These are phyloP conservation scores for Sphenodon punctatus DNA, from an alignment of 2,797 vertebrate species.

Conservation along the genomic window DNA sequence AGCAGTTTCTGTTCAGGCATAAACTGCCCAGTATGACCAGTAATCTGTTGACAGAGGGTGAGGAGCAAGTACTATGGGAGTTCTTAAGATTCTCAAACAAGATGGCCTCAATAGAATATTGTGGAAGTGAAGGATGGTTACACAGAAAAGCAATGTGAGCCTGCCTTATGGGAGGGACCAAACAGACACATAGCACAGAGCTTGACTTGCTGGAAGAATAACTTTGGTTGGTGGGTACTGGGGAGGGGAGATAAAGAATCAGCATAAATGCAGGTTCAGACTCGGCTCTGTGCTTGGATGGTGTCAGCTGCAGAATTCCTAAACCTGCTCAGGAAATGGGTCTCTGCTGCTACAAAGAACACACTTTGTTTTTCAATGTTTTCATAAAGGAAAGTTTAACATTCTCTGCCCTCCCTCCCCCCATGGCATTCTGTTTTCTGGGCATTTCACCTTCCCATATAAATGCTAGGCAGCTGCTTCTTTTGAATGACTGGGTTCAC, in stretches of 20 bases:
- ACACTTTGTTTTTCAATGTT: background rate
- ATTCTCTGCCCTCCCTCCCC: background rate
- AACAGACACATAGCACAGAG: background rate
- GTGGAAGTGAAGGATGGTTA: background rate
- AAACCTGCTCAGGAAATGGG: rapidly evolving
- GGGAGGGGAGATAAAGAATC: too few species aligned
- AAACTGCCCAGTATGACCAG: background rate
- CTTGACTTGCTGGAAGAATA: background rate
- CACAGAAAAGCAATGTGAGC: background rate
- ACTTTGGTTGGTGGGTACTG: too few species aligned
- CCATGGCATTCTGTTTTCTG: background rate
- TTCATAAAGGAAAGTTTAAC: background rate
- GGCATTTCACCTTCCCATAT: background rate
- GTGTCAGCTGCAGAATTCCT: background rate
- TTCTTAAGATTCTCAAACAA: background rate
- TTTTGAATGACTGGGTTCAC: background rate
- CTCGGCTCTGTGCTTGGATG: too few species aligned
- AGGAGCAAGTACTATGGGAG: background rate
- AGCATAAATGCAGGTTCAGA: too few species aligned
- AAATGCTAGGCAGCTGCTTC: background rate
- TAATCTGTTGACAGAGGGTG: background rate
- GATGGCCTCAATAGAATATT: background rate
- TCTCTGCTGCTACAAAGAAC: rapidly evolving
- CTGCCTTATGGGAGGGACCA: background rate
- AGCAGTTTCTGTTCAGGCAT: background rate